These are phyloP conservation scores for Sciurus niger DNA, from an alignment of 2,113 vertebrate genomes.

Conservation along the genomic window DNA sequence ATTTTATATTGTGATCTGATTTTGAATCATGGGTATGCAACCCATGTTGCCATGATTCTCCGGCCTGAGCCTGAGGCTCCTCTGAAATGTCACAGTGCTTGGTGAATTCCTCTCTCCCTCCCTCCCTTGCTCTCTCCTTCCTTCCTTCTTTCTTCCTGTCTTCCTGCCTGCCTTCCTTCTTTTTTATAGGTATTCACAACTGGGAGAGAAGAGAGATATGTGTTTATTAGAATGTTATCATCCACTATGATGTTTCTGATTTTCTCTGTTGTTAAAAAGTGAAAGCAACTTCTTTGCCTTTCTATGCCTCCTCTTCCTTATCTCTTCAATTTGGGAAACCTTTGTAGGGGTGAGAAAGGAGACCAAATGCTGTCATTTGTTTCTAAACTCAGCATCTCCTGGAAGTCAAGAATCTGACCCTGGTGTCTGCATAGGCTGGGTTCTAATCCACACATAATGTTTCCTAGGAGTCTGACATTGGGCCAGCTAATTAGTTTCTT, in stretches of 20 bases:
- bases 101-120: not conserved
- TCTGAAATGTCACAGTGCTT: not conserved
- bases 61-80: not conserved
- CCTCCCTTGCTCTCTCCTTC: too few species aligned
- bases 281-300: not conserved
- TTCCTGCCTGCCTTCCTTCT: not conserved
- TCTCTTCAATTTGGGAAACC: not conserved
- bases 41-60: not conserved
- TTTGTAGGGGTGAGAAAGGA: not conserved
- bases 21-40: not conserved
- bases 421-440: not conserved
- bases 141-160: rapidly evolving
- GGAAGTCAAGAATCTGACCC: not conserved
- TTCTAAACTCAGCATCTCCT: not conserved
- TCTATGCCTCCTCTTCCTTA: not conserved
- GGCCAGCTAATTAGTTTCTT: not conserved
- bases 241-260: not conserved
- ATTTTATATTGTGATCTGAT: not conserved
- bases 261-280: slow-evolving; percentile 43
- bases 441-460: not conserved
- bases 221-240: not conserved
- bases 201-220: not conserved
- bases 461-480: slow-evolving; percentile 12
- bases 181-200: not conserved
- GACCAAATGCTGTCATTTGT: not conserved